These are phyloP conservation scores for Gymnoscelis rufifasciata DNA, from an alignment of 2,888 invertebrate genomes.

Conservation along the genomic window DNA sequence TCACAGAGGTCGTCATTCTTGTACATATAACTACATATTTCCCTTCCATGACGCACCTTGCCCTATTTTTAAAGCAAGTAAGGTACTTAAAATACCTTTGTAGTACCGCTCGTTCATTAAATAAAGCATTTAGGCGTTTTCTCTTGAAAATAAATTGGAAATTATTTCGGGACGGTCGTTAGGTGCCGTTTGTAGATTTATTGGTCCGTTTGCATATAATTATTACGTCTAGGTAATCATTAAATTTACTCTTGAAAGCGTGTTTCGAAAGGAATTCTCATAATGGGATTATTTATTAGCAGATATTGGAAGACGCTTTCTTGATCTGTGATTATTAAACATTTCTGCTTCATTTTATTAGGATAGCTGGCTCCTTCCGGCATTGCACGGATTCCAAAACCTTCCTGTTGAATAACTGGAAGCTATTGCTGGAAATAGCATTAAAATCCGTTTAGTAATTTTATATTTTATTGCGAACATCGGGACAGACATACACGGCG, in stretches of 20 bases:
- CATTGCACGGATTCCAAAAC: too few species aligned
- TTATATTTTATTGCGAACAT: too few species aligned
- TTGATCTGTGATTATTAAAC: too few species aligned
- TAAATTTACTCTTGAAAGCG: conserved; percentile 21
- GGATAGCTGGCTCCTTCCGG: too few species aligned
- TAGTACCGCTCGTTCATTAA: conserved; percentile 13
- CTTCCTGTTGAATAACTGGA: too few species aligned
- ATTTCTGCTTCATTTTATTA: too few species aligned
- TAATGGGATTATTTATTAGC: not conserved
- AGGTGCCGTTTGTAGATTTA: conserved; percentile 15
- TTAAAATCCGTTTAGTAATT: too few species aligned
- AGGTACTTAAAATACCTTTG: conserved; percentile 9
- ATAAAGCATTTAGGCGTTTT: conserved; percentile 19
- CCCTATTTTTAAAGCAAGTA: conserved; percentile 6
- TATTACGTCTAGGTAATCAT: conserved; percentile 17
- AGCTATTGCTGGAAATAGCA: too few species aligned
- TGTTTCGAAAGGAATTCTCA: not conserved
- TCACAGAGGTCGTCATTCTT: too few species aligned
- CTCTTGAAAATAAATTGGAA: conserved; percentile 21
- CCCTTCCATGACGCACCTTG: not conserved
- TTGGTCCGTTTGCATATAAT: conserved; percentile 21
- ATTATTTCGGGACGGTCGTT: conserved; percentile 16
- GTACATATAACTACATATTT: too few species aligned
- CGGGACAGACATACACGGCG: too few species aligned
- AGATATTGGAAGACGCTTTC: not conserved